Base-by-base conservation (phyloP, 2,113 vertebrate species). In the Micronisus gabar region DNA sequence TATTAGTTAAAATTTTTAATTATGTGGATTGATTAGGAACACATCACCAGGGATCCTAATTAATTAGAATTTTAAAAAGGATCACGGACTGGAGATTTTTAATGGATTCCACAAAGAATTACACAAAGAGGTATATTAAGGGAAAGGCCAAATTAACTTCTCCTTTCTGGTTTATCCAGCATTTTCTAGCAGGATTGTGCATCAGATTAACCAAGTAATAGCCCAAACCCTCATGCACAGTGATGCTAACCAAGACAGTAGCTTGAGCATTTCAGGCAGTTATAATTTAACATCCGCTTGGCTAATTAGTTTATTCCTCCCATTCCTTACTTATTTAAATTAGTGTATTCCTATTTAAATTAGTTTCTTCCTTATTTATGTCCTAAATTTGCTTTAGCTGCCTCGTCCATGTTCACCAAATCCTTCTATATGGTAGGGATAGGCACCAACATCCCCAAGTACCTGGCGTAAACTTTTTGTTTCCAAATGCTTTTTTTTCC, bases 1-100 rank as follows among this genome's bases (percentile, higher is more conserved):
- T 97, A 97, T 97, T 96, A 95, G 81, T 71, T 94, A 92, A 95
- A 94, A 82, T 16, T 97, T 97, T 97, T 97, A 97, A 98, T 98
- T 97, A 94, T 94, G 81, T 75, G 94, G 96, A 82, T 94, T 95
- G 95, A 94, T 94, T 95, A 95, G 92, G 88, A 95, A 96, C 68
- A 53, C 74, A 87, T 88, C 98, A 93, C 97, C 80, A 80, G 97
- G 91, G 97, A 97, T 90, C 66, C 90, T 95, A 93, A 94, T 94
- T 96, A 96, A 97, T 97, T 93, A 92, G 93, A 96, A 95, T 88
- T 97, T 95, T 95, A 25, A 88, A 94, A 95, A 96, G 95, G 95
- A 96, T 95, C 94, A 93, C 30, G 66, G 97, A 97, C 92, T 50
- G 27, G 73, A 88, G 89, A 68, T 93, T 81, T 88, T 81, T 66